Evolutionary conservation across 2,797 vertebrate species (phyloP), one percentile per base, ranked within the genome.

Genomic region (Tangara arthus): DNA sequence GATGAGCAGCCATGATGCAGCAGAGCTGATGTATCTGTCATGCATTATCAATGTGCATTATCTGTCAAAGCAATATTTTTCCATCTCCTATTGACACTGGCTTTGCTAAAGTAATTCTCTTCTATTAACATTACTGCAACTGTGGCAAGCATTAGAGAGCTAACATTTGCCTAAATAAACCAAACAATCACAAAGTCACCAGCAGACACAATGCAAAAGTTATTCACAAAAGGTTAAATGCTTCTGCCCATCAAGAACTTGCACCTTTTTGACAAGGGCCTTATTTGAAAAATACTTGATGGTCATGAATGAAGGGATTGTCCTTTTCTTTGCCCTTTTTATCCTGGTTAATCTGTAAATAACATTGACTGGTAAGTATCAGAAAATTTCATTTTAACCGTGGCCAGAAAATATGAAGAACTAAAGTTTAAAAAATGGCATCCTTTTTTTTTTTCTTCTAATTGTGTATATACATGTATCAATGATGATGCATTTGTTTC

Each of bases 211-310:
- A 47, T 11, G 6, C 18, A 66, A 70, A 88, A 86, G 7, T 12
- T 65, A 44, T 24, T 83, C 44, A 80, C 35, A 60, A 63, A 70
- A 42, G 0, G 0, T 50, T 53, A 47, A 73, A 41, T 76, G 10
- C 3, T 66, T 84, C 18, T 66, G 35, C 12, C 9, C 21, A 28
- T 60, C 28, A 78, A 64, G 26, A 89, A 57, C 2, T 2, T 3
- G 0, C 5, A 16, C 1, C 2, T 0, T 64, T 81, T 89, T 37
- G 19, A 49, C 1, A 5, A 61, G 23, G 21, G 21, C 5, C 3
- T 70, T 81, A 49, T 53, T 34, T 53, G 53, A 89, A 92, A 92
- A 71, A 71, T 24, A 68, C 4, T 60, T 75, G 21, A 10, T 75
- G 12, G 7, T n/a, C 22, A 55, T 19, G 37, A 61, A 41, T 41